phyloP scores from a whole-genome alignment of 1,140 invertebrate species.

The Elymnias hypermnestra region DNA sequence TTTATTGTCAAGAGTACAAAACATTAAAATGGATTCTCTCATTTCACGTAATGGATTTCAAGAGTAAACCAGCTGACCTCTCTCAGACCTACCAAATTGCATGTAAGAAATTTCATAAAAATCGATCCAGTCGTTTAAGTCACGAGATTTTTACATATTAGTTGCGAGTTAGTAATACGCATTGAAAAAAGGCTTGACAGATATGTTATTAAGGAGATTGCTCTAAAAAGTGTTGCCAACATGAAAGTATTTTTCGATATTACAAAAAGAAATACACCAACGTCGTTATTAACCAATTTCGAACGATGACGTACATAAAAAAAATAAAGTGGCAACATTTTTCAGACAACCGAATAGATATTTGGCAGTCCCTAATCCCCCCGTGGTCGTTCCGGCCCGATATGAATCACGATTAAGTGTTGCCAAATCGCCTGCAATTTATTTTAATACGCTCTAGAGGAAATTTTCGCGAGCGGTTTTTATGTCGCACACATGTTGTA shows the following conservation, averaged over 20 bases:
- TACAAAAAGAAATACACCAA: slow-evolving; percentile 6
- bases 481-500: slow-evolving; percentile 33
- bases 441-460: slow-evolving; percentile 73
- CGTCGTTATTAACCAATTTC: slow-evolving; percentile 15
- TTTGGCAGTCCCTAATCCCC: slow-evolving; percentile 64
- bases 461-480: slow-evolving; percentile 69
- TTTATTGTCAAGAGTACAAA: too few species aligned
- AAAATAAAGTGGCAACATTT: slow-evolving; percentile 27
- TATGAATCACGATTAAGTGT: slow-evolving; percentile 75
- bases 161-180: too few species aligned
- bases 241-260: background rate
- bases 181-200: too few species aligned
- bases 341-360: slow-evolving; percentile 47
- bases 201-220: too few species aligned
- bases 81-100: too few species aligned
- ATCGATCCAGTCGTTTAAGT: too few species aligned
- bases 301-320: slow-evolving; percentile 10
- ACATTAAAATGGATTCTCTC: too few species aligned
- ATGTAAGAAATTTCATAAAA: too few species aligned
- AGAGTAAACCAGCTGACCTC: too few species aligned
- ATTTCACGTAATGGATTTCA: too few species aligned
- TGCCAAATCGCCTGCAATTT: slow-evolving; percentile 75
- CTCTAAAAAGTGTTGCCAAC: background rate
- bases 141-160: too few species aligned
- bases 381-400: slow-evolving; percentile 55